A percentile compares a stretch with the other conserved stretches of the same genome.
Evolutionary conservation across 2,888 invertebrate genomes (phyloP).

Genomic region (Leucania comma): DNA sequence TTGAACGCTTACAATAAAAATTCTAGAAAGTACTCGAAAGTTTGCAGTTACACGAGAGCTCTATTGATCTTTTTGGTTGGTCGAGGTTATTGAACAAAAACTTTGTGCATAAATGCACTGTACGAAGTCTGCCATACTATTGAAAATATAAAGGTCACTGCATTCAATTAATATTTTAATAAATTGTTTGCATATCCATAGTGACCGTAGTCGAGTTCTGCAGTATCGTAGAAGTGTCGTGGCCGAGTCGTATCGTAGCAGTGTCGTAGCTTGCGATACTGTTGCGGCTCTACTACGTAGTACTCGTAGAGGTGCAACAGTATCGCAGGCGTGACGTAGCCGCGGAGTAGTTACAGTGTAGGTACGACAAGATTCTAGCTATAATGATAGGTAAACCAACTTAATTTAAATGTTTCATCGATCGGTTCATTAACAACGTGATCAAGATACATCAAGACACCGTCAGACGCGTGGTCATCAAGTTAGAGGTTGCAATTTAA

Average conservation of each 20-base stretch:
- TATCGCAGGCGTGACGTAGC: background rate
- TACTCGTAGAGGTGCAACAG: too few relatives aligned
- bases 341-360: background rate
- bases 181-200: too few relatives aligned
- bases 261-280: too few relatives aligned
- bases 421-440: constrained; percentile 30
- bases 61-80: background rate
- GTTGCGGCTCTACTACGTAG: too few relatives aligned
- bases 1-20: background rate
- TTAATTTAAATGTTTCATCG: constrained; percentile 33
- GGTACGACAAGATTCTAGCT: background rate
- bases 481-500: constrained; percentile 35
- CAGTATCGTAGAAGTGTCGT: background rate
- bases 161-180: too few relatives aligned
- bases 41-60: background rate
- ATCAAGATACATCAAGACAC: constrained; percentile 4
- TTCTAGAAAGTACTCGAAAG: too few relatives aligned
- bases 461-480: constrained; percentile 10
- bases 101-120: background rate
- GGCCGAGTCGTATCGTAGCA: background rate
- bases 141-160: too few relatives aligned
- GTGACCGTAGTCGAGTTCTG: too few relatives aligned
- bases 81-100: background rate
- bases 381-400: constrained; percentile 22
- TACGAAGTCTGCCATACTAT: background rate